A percentile compares a stretch with the other conserved stretches of the same genome.
Evolutionary conservation across 2,113 vertebrate genomes (phyloP).

Genomic region (Thryonomys swinderianus): DNA sequence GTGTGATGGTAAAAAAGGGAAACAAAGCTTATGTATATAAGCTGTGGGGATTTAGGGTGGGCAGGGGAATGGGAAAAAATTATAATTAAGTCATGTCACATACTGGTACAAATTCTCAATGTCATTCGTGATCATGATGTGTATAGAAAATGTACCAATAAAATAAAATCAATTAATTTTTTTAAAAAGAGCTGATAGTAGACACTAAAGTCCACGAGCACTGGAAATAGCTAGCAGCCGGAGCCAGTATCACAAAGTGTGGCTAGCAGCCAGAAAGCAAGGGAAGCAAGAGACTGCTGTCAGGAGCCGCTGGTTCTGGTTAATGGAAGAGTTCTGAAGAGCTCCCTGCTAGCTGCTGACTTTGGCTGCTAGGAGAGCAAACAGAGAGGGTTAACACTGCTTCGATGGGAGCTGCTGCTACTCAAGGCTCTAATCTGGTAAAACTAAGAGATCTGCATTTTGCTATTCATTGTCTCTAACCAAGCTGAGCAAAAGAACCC

Average conservation of each 20-base stretch:
- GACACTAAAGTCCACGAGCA: neutral
- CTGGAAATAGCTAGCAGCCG: neutral
- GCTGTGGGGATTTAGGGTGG: no score
- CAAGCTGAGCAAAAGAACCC: neutral
- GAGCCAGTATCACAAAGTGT: neutral
- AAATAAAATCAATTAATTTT: no score
- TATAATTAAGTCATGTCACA: no score
- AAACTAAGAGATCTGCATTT: neutral
- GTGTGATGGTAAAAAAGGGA: no score
- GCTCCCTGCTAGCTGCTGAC: neutral
- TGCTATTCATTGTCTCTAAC: neutral
- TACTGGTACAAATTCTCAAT: no score
- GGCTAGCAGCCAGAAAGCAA: neutral
- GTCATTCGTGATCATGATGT: no score
- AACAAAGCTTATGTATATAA: no score
- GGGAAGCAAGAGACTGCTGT: neutral
- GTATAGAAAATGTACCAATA: no score
- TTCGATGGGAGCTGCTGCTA: neutral
- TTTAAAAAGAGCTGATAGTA: no score
- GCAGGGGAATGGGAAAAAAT: no score
- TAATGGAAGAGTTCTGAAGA: neutral
- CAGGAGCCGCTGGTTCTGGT: neutral
- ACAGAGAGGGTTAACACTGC: neutral
- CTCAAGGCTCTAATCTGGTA: neutral
- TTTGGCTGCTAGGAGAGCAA: neutral